Percentiles rank a stretch among this genome's conserved stretches.
These are phyloP conservation scores for Palaemon carinicauda DNA, from an alignment of 1,140 invertebrate genomes.

Conservation along the genomic window DNA sequence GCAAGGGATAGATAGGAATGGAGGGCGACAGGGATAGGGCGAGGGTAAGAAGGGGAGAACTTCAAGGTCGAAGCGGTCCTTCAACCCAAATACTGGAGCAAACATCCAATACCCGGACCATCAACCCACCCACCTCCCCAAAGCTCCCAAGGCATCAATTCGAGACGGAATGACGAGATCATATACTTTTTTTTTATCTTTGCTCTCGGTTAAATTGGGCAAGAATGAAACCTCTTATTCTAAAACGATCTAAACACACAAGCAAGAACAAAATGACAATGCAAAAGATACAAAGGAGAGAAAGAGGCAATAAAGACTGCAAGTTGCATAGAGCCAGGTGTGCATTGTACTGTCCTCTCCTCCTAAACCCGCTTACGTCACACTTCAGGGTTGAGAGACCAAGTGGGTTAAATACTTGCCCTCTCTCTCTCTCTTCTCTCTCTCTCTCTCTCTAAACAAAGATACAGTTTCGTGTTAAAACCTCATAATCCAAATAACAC, in stretches of 20 bases:
- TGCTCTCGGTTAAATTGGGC: neutral
- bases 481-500: neutral
- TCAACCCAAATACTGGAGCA: slow-evolving; percentile 54
- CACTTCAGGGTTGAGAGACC: too few relatives aligned
- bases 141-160: neutral
- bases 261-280: too few relatives aligned
- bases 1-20: neutral
- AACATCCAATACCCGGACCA: slow-evolving; percentile 38
- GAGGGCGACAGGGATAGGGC: neutral
- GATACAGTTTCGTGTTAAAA: too few relatives aligned
- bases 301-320: too few relatives aligned
- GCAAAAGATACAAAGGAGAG: too few relatives aligned
- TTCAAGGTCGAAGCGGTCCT: slow-evolving; percentile 48
- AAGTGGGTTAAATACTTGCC: too few relatives aligned
- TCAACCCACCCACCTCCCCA: neutral
- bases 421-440: neutral
- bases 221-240: too few relatives aligned
- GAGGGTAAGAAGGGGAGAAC: neutral
- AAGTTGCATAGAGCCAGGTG: too few relatives aligned
- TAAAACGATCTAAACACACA: too few relatives aligned
- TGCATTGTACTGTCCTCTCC: too few relatives aligned
- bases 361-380: too few relatives aligned
- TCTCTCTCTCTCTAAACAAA: neutral
- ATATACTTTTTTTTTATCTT: neutral
- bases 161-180: neutral